Evolutionary conservation across 2,113 vertebrate species (phyloP).

Genomic region (Emydura subglobosa): DNA sequence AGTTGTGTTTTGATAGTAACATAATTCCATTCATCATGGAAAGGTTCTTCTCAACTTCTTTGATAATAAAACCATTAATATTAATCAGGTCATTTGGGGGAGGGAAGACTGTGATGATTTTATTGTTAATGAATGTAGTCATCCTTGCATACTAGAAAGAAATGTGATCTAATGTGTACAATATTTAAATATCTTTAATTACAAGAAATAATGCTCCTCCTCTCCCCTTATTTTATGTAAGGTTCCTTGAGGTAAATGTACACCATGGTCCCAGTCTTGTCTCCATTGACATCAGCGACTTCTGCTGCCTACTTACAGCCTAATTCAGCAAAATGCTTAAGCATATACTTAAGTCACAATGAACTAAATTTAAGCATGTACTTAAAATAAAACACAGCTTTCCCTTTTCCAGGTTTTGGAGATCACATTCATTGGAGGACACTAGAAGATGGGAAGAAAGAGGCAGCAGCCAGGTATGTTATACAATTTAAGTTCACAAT

Average conservation of each 20-base stretch:
- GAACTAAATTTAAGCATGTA: neutral
- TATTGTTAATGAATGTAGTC: neutral
- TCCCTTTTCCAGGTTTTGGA: constrained; percentile 89
- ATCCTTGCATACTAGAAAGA: neutral
- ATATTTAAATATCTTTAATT: neutral
- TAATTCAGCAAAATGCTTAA: neutral
- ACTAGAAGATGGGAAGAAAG: constrained; percentile 94
- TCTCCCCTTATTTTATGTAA: neutral
- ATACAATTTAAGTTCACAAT: neutral
- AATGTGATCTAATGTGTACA: neutral
- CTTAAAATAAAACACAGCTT: neutral
- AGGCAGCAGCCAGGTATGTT: constrained; percentile 93
- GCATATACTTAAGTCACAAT: neutral
- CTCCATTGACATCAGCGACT: neutral
- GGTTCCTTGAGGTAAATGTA: neutral
- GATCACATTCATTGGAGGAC: constrained; percentile 97
- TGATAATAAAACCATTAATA: neutral
- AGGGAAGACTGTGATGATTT: neutral
- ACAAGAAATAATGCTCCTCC: neutral
- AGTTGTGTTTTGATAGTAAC: neutral
- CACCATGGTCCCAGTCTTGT: fast-evolving
- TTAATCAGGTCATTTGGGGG: neutral
- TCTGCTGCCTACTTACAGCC: neutral
- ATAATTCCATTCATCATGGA: neutral
- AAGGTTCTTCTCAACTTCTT: neutral